Conservation (phyloP, 2,113 vertebrate genomes). For the Brachyhypopomus gauderio region DNA sequence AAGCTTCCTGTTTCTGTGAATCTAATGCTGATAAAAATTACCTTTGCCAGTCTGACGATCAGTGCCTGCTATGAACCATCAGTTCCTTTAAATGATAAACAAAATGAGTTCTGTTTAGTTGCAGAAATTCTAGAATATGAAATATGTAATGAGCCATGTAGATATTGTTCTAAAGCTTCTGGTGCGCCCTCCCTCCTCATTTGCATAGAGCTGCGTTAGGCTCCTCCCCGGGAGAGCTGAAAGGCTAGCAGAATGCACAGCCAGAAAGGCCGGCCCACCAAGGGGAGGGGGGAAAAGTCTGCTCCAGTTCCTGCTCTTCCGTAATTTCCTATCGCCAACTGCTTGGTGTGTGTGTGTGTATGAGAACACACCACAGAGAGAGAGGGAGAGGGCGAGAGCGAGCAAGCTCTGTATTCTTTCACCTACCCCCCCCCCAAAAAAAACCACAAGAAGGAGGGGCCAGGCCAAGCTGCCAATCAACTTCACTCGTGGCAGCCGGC, state of each 20-base stretch:
- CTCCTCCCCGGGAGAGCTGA: constrained; percentile 76
- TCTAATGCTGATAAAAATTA: constrained; percentile 35
- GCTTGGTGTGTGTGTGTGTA: constrained; percentile 68
- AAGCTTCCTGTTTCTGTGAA: constrained; percentile 27
- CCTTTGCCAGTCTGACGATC: neutral
- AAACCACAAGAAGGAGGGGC: constrained; percentile 81
- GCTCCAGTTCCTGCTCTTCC: constrained; percentile 75
- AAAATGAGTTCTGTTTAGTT: constrained; percentile 15
- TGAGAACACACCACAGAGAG: constrained; percentile 60
- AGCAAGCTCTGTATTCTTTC: constrained; percentile 73
- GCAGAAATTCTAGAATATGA: constrained; percentile 48
- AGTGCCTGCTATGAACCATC: constrained; percentile 12
- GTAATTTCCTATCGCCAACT: constrained; percentile 83
- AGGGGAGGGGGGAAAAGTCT: constrained; percentile 74
- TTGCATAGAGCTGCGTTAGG: constrained; percentile 75
- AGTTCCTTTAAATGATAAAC: neutral
- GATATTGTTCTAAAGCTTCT: constrained; percentile 66
- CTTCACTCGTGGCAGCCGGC: constrained; percentile 84
- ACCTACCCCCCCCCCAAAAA: constrained; percentile 81
- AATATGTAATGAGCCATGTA: constrained; percentile 60
- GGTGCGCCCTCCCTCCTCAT: constrained; percentile 68
- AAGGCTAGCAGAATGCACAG: constrained; percentile 77
- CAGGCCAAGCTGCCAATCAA: constrained; percentile 86
- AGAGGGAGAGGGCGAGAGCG: constrained; percentile 51
- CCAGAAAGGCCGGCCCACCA: constrained; percentile 78